Evolutionary conservation across 1,140 invertebrate species (phyloP), one percentile per base, ranked within the genome.

Genomic region (Cephus cinctus): DNA sequence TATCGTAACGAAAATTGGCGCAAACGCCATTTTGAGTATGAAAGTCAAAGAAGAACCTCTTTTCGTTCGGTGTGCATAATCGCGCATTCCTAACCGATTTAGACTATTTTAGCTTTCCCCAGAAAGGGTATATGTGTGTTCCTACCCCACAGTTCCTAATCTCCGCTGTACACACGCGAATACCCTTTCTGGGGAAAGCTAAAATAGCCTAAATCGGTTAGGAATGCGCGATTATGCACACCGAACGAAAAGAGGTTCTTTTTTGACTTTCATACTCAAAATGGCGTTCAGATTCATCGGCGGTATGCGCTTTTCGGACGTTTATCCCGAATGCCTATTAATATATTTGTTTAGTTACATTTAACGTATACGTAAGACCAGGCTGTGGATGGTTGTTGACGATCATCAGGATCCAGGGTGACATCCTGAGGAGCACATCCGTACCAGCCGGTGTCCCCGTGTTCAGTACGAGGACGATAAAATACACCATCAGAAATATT

Each of bases 331-430:
- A 12, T 21, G 23, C 8, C 34, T 15, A 47, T 11, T 14, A 38
- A 8, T 21, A 22, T 5, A 20, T 2, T n/a, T 15, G 11, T 27
- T 32, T 30, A 60, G 76, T 78, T 78, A 85, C 86, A 85, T 63
- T 80, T 76, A 1, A 88, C 83, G 57, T 81, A 88, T 46, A 88
- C 67, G 53, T 87, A 88, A 34, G 83, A 76, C 53, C 80, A 78
- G 23, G 68, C 54, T 19, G 77, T 52, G 14, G 76, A 61, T 6
- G 65, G 58, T 21, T 73, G 52, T 2, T 69, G 43, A 12, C 73
- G 40, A 8, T 59, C 50, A 62, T 64, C 47, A 38, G 69, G 53
- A 54, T 53, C 56, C 35, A 66, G 56, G 42, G 67, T 56, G 14
- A 76, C 47, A 19, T 65, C 54, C 43, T 67, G 54, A 44, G 80